Evolutionary conservation across 1,140 invertebrate genomes (phyloP).

Genomic region (Harlomillsia oculata): DNA sequence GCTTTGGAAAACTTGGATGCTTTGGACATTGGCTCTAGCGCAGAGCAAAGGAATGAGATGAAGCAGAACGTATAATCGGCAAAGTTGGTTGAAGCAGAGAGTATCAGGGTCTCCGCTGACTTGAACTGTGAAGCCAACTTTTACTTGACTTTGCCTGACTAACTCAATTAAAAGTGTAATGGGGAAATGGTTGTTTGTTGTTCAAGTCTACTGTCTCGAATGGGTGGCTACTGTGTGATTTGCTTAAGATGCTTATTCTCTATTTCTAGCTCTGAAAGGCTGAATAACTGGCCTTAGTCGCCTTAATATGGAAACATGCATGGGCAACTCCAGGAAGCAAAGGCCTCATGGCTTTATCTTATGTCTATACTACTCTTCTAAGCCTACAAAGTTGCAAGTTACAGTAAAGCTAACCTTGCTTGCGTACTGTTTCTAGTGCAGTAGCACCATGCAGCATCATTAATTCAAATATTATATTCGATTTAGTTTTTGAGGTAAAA

Average conservation of each 20-base stretch:
- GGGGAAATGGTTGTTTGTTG: constrained; percentile 31
- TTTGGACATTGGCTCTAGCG: background rate
- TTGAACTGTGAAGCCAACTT: constrained; percentile 13
- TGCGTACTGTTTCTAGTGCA: no score
- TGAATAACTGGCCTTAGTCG: no score
- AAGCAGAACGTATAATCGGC: constrained; percentile 20
- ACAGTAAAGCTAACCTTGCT: no score
- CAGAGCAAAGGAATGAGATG: constrained; percentile 5
- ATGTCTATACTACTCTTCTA: no score
- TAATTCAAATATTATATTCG: no score
- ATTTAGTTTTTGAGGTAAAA: no score
- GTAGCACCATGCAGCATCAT: no score
- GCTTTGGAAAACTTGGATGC: background rate
- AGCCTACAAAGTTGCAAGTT: no score
- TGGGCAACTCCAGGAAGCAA: no score
- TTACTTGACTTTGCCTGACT: constrained; percentile 29
- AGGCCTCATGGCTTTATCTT: no score
- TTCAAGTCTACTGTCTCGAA: background rate
- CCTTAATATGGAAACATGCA: no score
- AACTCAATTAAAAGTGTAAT: constrained; percentile 34
- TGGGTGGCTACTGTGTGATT: constrained; percentile 3
- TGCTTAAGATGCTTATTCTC: constrained; percentile 1
- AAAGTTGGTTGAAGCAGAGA: constrained; percentile 13
- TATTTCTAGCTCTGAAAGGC: no score
- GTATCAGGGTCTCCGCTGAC: background rate